These are phyloP conservation scores for Acanthaster planci DNA, from an alignment of 35 echinoderm and acorn worm species.

Conservation along the genomic window DNA sequence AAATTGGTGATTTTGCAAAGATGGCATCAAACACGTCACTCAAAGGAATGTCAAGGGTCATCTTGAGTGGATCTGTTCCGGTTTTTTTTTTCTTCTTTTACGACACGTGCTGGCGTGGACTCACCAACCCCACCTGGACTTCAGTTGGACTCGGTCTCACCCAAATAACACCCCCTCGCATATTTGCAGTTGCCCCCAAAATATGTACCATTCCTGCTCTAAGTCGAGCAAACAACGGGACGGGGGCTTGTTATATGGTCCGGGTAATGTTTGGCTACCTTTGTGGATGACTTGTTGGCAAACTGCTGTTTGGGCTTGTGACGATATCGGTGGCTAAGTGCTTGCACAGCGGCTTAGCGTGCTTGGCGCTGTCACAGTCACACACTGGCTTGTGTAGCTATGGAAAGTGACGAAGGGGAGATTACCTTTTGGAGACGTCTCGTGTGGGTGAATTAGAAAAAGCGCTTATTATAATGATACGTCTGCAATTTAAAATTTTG, in stretches of 20 bases:
- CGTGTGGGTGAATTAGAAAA: too few species aligned
- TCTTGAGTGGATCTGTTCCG: too few species aligned
- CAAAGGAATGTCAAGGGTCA: too few species aligned
- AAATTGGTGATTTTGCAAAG: too few species aligned
- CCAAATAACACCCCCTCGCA: background rate
- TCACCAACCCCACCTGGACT: background rate
- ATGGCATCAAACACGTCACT: too few species aligned
- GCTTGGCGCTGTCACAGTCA: background rate
- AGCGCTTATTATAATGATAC: too few species aligned
- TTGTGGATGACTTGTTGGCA: conserved; percentile 1
- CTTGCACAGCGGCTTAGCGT: conserved; percentile 2
- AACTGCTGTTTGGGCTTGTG: background rate
- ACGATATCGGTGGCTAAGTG: conserved; percentile 1
- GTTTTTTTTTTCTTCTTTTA: background rate
- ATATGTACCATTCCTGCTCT: conserved; percentile 8
- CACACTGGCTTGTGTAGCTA: background rate
- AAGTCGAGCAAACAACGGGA: conserved; percentile 20
- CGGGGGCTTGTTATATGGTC: conserved; percentile 7
- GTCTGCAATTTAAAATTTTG: too few species aligned
- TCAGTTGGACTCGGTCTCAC: background rate
- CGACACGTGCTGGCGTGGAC: background rate
- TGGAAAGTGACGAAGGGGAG: background rate
- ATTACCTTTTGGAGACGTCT: background rate
- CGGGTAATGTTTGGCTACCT: background rate
- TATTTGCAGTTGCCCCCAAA: background rate